Percentiles rank a stretch among this genome's conserved stretches.
Evolutionary conservation across 2,113 vertebrate genomes (phyloP).

Genomic region (Puntigrus tetrazona): DNA sequence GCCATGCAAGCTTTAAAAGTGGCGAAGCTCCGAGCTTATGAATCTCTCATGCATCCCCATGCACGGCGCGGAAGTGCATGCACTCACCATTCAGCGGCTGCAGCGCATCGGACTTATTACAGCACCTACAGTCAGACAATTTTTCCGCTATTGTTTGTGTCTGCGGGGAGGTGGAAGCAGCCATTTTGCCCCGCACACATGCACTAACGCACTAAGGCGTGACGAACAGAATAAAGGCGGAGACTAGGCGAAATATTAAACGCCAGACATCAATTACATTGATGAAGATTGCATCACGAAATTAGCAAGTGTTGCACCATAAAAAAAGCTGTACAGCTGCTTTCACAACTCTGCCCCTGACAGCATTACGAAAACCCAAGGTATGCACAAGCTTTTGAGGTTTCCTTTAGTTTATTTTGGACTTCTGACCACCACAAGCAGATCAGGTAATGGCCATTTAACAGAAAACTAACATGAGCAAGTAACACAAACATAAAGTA

Average conservation of each 20-base stretch:
- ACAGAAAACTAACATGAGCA: not conserved
- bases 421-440: not conserved
- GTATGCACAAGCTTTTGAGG: not conserved
- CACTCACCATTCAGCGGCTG: constrained; percentile 73
- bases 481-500: not conserved
- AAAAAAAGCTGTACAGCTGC: not conserved
- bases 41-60: constrained; percentile 8
- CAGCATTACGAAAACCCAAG: not conserved
- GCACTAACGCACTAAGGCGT: constrained; percentile 75
- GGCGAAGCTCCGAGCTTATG: not conserved
- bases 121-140: constrained; percentile 66
- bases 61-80: constrained; percentile 22
- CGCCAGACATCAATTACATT: constrained; percentile 68
- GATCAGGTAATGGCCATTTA: too few relatives aligned
- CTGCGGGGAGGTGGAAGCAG: constrained; percentile 88
- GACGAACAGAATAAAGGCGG: constrained; percentile 75
- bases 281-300: constrained; percentile 26
- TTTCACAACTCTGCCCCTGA: not conserved
- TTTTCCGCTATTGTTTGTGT: constrained; percentile 85
- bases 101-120: constrained; percentile 69
- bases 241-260: constrained; percentile 69
- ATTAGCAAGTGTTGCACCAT: not conserved
- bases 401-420: not conserved
- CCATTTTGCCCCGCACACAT: constrained; percentile 85
- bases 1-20: constrained; percentile 33